phyloP scores from a whole-genome alignment of 2,888 invertebrate genomes.

The Melinaea menophilus region DNA sequence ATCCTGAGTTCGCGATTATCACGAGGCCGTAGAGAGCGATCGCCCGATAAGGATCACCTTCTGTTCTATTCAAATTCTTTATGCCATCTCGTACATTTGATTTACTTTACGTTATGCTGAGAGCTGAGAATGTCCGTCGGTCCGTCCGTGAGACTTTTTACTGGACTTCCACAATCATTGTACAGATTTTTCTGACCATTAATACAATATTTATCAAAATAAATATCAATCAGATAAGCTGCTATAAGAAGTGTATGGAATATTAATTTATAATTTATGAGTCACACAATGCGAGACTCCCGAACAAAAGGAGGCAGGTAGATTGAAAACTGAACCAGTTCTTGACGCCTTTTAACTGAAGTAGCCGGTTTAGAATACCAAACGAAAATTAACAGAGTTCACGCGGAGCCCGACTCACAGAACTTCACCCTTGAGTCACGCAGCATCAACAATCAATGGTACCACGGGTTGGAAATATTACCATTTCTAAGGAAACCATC shows the following conservation, averaged over 20 bases:
- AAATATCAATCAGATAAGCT: slow-evolving; percentile 22
- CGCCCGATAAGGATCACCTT: slow-evolving; percentile 43
- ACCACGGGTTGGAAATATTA: slow-evolving; percentile 61
- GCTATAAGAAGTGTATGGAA: neutral
- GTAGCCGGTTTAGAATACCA: slow-evolving; percentile 35
- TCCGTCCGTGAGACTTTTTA: slow-evolving; percentile 18
- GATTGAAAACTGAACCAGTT: slow-evolving; percentile 19
- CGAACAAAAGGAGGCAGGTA: slow-evolving; percentile 18
- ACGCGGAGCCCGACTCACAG: slow-evolving; percentile 21
- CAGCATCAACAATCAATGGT: slow-evolving; percentile 54
- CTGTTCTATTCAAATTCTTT: slow-evolving; percentile 43
- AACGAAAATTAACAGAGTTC: slow-evolving; percentile 39
- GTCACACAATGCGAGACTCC: slow-evolving; percentile 14
- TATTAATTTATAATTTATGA: slow-evolving; percentile 7
- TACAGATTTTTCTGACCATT: slow-evolving; percentile 27
- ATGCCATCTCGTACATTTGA: slow-evolving; percentile 26
- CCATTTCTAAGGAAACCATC: slow-evolving; percentile 63
- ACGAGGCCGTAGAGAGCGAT: slow-evolving; percentile 52
- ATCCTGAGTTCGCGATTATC: slow-evolving; percentile 51
- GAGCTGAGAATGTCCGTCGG: slow-evolving; percentile 24
- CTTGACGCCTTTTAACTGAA: slow-evolving; percentile 17
- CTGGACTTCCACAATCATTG: slow-evolving; percentile 30
- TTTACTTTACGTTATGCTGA: slow-evolving; percentile 20
- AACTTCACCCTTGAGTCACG: slow-evolving; percentile 57
- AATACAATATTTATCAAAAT: slow-evolving; percentile 24